Base-by-base conservation (phyloP, 2,113 vertebrate genomes). In the Salvator merianae region DNA sequence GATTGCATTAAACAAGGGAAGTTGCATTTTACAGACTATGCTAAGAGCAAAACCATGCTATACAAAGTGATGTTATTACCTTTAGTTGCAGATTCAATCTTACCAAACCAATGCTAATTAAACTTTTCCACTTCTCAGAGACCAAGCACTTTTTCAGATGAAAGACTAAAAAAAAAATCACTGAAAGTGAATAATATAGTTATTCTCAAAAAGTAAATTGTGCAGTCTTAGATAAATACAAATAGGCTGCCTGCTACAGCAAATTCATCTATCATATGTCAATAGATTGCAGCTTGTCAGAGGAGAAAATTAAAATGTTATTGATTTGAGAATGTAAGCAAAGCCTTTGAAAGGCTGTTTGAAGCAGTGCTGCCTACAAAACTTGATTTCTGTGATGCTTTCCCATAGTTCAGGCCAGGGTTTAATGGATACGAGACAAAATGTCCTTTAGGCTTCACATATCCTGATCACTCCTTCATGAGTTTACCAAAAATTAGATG, bases 271-370 rank as follows among this genome's bases (percentile, higher is more conserved):
- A 38, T 36, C 0, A 40, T 69, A 62, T 20, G 73, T 53, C n/a
- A 3, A 81, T 79, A 38, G 84, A 86, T 86, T 78, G 50, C 0
- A 53, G 47, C 70, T 81, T 88, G 87, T 90, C 89, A 84, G 68
- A 20, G 38, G 0, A 0, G 88, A 80, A 91, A 88, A 90, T 91
- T 74, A 88, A 92, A 90, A 74, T 84, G 65, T 88, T 85, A 85
- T 78, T 83, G 88, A 91, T 88, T 50, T 47, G 66, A 2, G 6
- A 40, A 32, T 62, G 0, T 40, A 50, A 82, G 77, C 1, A 72
- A 73, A 40, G 65, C 43, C 74, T 75, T 77, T 7, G 34, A 28
- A 5, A 43, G 40, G 13, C 30, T 30, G 18, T 38, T 34, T 28
- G 72, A 47, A 53, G 79, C 43, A 32, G 30, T 6, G 55, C 55